Evolutionary conservation across 2,797 vertebrate species (phyloP), one percentile per base, ranked within the genome.

Genomic region (Orestias chungarensis): DNA sequence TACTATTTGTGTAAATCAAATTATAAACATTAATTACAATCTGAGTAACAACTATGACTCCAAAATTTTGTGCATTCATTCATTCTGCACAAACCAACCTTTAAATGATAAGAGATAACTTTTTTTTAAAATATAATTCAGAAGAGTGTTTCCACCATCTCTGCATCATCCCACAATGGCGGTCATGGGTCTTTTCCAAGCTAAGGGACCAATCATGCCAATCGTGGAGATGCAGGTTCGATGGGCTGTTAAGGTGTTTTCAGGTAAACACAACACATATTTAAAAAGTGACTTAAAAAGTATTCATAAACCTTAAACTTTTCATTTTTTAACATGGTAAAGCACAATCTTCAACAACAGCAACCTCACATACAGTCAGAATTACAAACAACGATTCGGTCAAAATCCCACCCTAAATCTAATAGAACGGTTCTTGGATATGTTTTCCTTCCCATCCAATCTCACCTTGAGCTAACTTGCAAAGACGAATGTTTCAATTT

Each of bases 151-250:
- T 86, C 93, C 93, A 66, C 90, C 93, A 0, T 80, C 87, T 52
- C 78, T 95, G 15, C 81, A 91, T 71, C 89, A n/a, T n/a, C 89
- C 94, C 29, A 95, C 95, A 0, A 68, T 96, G 59, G 95, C 92
- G 10, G 4, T 95, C 43, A 74, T 95, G 65, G 95, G 93, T 46
- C 67, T 94, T 33, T 64, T 96, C 12, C 87, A 91, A 31, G 35
- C 87, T 6, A 75, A 75, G 43, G 94, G 93, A n/a, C 86, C 95
- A 4, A 78, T 91, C 18, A 91, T 93, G 82, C 92, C 95, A 0
- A 9, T 89, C 17, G 86, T 93, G 70, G 95, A 96, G 80, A 90
- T 95, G 84, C 95, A 96, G 85, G 92, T 89, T 1, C 91, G 94
- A 3, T 95, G 95, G 94, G 94, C 93, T 33, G 82, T 89, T 0